These are phyloP conservation scores for Atta texana DNA, from an alignment of 1,140 invertebrate genomes.

Conservation along the genomic window DNA sequence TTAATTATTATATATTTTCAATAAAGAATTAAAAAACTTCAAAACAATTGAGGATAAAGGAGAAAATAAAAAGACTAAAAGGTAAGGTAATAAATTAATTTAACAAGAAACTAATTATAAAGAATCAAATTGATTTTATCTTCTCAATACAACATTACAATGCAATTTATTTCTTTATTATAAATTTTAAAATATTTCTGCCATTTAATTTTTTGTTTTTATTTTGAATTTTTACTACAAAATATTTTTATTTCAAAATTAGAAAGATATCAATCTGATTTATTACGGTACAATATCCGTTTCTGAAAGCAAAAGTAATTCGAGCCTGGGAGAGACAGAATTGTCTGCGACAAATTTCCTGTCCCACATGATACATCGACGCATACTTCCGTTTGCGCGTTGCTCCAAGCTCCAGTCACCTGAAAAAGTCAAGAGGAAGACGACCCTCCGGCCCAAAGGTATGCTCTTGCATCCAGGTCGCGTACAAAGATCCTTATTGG, in stretches of 20 bases:
- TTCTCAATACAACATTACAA: neutral
- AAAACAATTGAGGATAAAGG: neutral
- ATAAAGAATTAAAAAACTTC: neutral
- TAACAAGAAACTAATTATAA: neutral
- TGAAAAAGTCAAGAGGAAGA: slow-evolving; percentile 38
- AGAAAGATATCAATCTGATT: neutral
- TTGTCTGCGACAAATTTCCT: slow-evolving; percentile 42
- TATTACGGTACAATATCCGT: slow-evolving; percentile 3
- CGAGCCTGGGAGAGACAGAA: slow-evolving; percentile 4
- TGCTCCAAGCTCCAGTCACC: slow-evolving; percentile 29
- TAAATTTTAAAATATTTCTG: neutral
- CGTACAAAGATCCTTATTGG: slow-evolving; percentile 60
- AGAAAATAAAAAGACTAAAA: neutral
- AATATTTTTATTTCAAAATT: neutral
- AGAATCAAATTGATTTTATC: neutral
- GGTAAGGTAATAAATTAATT: neutral
- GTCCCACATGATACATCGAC: slow-evolving; percentile 53
- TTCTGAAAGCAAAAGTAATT: slow-evolving; percentile 38
- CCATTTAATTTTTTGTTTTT: neutral
- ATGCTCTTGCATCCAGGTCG: slow-evolving; percentile 46
- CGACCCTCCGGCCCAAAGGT: slow-evolving; percentile 5
- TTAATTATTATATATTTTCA: neutral
- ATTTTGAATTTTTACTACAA: neutral
- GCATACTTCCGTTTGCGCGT: slow-evolving; percentile 4
- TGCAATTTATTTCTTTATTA: neutral